A percentile compares a stretch with the other conserved stretches of the same genome.
Conservation (phyloP, 37 sponge, comb jelly and placozoan genomes). For the Ephydatia muelleri region DNA sequence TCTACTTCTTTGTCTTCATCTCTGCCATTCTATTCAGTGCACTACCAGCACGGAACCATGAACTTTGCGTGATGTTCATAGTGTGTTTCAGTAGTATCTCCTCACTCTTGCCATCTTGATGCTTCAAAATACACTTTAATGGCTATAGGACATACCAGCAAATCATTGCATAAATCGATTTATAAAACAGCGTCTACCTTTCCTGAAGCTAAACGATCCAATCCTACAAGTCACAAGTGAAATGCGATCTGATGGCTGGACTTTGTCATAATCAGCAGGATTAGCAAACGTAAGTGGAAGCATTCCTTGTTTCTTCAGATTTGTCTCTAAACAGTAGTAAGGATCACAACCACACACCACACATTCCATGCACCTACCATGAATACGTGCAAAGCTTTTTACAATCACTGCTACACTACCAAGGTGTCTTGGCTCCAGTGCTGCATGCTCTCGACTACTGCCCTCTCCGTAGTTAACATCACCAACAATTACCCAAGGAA, state of each 20-base stretch:
- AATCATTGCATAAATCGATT: background rate
- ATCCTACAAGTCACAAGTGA: constrained; percentile 87
- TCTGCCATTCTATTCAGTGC: constrained; percentile 97
- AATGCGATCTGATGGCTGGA: constrained; percentile 82
- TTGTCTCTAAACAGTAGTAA: constrained; percentile 73
- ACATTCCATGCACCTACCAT: constrained; percentile 57
- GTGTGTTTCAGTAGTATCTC: constrained; percentile 83
- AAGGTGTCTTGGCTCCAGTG: constrained; percentile 97
- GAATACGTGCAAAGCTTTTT: constrained; percentile 96
- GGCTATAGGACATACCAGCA: constrained; percentile 25
- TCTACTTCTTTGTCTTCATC: constrained; percentile 19
- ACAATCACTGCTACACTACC: constrained; percentile 97
- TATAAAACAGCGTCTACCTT: constrained; percentile 57
- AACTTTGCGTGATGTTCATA: constrained; percentile 89
- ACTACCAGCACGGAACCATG: constrained; percentile 99
- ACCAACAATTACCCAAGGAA: constrained; percentile 94
- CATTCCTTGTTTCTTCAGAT: constrained; percentile 97
- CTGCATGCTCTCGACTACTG: constrained; percentile 98
- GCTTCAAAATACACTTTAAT: constrained; percentile 86
- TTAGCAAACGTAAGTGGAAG: constrained; percentile 94
- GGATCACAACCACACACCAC: background rate
- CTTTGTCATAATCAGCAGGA: constrained; percentile 94
- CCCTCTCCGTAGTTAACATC: constrained; percentile 99
- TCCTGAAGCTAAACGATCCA: constrained; percentile 82
- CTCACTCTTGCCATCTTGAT: constrained; percentile 87